Conservation (phyloP, 2,888 invertebrate genomes). For the Oxystoma pomonae region DNA sequence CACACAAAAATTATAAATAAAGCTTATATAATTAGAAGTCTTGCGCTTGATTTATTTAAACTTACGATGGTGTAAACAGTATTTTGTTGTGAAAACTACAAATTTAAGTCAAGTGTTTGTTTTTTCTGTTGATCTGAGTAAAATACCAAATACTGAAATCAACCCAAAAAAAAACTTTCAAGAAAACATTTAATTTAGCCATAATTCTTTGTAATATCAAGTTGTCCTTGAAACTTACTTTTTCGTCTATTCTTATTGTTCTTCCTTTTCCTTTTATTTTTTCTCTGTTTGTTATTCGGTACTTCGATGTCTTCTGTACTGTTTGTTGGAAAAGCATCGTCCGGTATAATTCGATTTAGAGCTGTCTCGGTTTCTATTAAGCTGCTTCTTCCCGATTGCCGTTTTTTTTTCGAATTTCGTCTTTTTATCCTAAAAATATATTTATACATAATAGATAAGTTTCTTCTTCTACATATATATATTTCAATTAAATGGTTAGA, state of each 20-base stretch:
- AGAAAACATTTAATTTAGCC: no score
- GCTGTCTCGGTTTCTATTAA: not conserved
- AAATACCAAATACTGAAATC: no score
- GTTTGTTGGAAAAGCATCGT: slow-evolving; percentile 1
- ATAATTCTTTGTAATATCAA: no score
- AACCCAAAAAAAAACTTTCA: no score
- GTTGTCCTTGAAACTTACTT: no score
- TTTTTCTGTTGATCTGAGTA: no score
- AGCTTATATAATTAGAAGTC: not conserved
- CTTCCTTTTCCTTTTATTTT: slow-evolving; percentile 33
- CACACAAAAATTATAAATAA: not conserved
- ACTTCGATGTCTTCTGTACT: slow-evolving; percentile 26
- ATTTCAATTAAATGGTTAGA: no score
- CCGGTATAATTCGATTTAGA: not conserved
- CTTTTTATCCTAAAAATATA: slow-evolving; percentile 19
- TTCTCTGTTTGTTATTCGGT: slow-evolving; percentile 29
- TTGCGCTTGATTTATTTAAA: no score
- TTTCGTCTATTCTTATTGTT: slow-evolving; percentile 18
- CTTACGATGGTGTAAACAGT: no score
- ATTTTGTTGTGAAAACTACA: no score
- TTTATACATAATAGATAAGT: not conserved
- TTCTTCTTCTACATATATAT: no score
- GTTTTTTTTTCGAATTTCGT: slow-evolving; percentile 15
- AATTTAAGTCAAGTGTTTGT: no score
- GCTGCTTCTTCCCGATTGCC: slow-evolving; percentile 1